A percentile compares a stretch with the other conserved stretches of the same genome.
Conservation (phyloP, 2,888 invertebrate genomes). For the Drosophila prolongata region DNA sequence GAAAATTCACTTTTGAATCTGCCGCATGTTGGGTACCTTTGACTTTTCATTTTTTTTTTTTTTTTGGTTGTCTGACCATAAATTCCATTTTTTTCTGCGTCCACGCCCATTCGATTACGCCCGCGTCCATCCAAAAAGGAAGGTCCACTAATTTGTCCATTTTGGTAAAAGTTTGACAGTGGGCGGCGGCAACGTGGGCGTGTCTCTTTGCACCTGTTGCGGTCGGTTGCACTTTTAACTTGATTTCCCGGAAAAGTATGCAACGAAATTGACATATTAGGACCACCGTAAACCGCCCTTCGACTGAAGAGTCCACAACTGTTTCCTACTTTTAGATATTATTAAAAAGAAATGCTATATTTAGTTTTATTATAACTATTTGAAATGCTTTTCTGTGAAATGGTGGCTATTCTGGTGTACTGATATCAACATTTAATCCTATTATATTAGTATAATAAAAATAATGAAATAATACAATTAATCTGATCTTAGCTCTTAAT, state of each 20-base stretch:
- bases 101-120: slow-evolving; percentile 25
- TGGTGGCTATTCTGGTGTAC: too few relatives aligned
- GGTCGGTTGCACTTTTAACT: slow-evolving; percentile 67
- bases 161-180: slow-evolving; percentile 44
- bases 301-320: background rate
- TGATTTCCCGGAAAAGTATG: slow-evolving; percentile 36
- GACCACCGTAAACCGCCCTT: background rate
- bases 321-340: background rate
- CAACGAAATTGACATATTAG: background rate
- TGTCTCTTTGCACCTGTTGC: slow-evolving; percentile 60
- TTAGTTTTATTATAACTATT: too few relatives aligned
- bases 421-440: background rate
- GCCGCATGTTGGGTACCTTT: slow-evolving; percentile 18
- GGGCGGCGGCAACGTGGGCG: slow-evolving; percentile 1
- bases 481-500: background rate
- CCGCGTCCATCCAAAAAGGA: slow-evolving; percentile 8
- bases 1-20: slow-evolving; percentile 33
- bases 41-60: slow-evolving; percentile 14
- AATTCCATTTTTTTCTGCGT: background rate
- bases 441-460: background rate
- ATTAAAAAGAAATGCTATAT: too few relatives aligned
- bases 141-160: slow-evolving; percentile 72
- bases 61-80: slow-evolving; percentile 16
- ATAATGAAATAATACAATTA: too few relatives aligned
- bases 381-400: too few relatives aligned